Conservation (phyloP, 2,888 invertebrate genomes). For the Neoascia interrupta region DNA sequence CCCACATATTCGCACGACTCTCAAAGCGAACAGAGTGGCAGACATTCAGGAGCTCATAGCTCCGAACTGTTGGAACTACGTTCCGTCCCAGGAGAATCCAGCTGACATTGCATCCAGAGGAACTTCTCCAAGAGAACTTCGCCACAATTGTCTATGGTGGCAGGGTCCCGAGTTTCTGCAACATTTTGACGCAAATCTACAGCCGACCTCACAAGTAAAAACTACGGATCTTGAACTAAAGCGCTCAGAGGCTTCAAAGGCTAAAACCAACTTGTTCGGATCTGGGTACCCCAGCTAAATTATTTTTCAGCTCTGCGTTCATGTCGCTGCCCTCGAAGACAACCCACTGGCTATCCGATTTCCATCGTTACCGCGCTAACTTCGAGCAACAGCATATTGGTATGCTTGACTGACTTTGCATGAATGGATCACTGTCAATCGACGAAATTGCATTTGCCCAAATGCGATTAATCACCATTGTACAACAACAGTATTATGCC, state of each 20-base stretch:
- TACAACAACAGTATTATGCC: neutral
- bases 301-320: conserved; percentile 13
- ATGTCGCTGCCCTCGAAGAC: neutral
- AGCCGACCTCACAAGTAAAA: neutral
- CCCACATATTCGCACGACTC: neutral
- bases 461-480: neutral
- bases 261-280: neutral
- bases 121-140: neutral
- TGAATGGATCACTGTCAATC: neutral
- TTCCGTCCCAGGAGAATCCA: neutral
- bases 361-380: neutral
- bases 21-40: neutral
- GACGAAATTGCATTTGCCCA: neutral
- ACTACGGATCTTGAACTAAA: conserved; percentile 2
- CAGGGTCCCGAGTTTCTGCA: neutral
- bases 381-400: neutral
- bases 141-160: neutral
- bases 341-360: neutral
- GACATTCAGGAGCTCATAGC: conserved; percentile 2
- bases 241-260: neutral
- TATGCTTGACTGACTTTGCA: neutral
- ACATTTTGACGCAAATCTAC: neutral
- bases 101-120: conserved; percentile 23
- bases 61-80: neutral
- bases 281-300: neutral